Base-by-base conservation (phyloP, 2,113 vertebrate species). In the Pachyramphus minor region DNA sequence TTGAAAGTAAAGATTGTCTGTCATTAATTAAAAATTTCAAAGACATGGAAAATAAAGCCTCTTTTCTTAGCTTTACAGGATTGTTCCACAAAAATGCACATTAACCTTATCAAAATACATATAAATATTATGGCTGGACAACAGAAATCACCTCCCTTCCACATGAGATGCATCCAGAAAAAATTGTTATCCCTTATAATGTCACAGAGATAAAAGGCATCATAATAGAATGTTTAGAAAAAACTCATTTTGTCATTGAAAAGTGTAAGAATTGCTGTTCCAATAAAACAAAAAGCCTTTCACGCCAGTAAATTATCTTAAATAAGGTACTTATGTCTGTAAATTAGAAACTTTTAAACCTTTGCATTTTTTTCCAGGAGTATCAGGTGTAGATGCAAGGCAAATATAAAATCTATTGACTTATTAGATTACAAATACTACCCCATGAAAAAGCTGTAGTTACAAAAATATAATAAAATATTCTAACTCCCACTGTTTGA, bases 391-490 rank as follows among this genome's bases (percentile, higher is more conserved):
- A 94, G 96, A 97, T 87, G 89, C 78, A 97, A 98, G 97, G 97
- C 86, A 92, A 92, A 97, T 97, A 97, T 97, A 97, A 97, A 98
- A 98, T 95, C 96, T 94, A 91, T 93, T 31, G 76, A 94, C 76
- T 90, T 94, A 84, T 89, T 97, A 94, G 91, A 96, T 92, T 98
- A 97, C 94, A 98, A 98, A 98, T 96, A 90, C 94, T 97, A 95
- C 80, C 85, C 91, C 91, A 85, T 98, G 97, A 97, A 97, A 98
- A 97, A 97, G 92, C 91, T 92, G 91, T 84, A 93, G 85, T 98
- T 98, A 98, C 69, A 98, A 98, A 98, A 98, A 97, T 97, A 98
- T 97, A 97, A 96, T 98, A 98, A 98, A 97, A 98, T 98, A 97
- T 90, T 96, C 97, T 91, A 95, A 95, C 72, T 90, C 85, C 96